Base-by-base conservation (phyloP, 2,113 vertebrate genomes). In the Electrona antarctica region DNA sequence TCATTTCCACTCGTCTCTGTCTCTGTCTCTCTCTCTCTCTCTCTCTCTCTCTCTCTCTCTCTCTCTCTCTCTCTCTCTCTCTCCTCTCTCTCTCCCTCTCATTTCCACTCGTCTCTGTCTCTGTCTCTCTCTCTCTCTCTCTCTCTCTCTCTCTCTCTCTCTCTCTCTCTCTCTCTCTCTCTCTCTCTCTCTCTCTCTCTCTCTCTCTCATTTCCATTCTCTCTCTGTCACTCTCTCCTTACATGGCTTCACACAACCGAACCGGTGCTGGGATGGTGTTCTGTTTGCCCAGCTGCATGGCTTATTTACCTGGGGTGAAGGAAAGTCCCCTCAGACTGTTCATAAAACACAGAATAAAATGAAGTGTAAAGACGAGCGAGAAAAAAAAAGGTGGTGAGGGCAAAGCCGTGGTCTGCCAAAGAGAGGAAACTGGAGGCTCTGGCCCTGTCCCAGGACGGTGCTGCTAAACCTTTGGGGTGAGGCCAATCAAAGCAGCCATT, bases 221-320 rank as follows among this genome's bases (percentile, higher is more conserved):
- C 63, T 47, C 6, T 54, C 28, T 67, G 67, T 66, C 33, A 48
- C 70, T 70, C 62, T 78, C 50, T 11, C 67, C 64, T 80, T 76
- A 77, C 76, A 74, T 64, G 78, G 63, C 76, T 83, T 78, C 69
- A 64, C 92, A 87, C 92, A 92, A 90, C 89, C 78, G n/a, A 86
- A 71, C 71, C 21, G 80, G 87, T 92, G 91, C 78, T 81, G 56
- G 81, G 67, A 77, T 71, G 72, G 70, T 67, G 86, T 89, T 87
- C 87, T 97, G 94, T 98, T 98, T 97, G 89, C 95, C 96, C 96
- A 98, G 96, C 96, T 98, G 96, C 93, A 89, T 87, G 89, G 93
- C 84, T 93, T 96, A 95, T 97, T 97, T 97, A 96, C 95, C 94
- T 93, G 92, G 95, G 92, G 90, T 94, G 92, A 88, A 91, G 88